A percentile compares a stretch with the other conserved stretches of the same genome.
These are phyloP conservation scores for Beroe forskalii DNA, from an alignment of 37 sponge, comb jelly and placozoan genomes.

Conservation along the genomic window DNA sequence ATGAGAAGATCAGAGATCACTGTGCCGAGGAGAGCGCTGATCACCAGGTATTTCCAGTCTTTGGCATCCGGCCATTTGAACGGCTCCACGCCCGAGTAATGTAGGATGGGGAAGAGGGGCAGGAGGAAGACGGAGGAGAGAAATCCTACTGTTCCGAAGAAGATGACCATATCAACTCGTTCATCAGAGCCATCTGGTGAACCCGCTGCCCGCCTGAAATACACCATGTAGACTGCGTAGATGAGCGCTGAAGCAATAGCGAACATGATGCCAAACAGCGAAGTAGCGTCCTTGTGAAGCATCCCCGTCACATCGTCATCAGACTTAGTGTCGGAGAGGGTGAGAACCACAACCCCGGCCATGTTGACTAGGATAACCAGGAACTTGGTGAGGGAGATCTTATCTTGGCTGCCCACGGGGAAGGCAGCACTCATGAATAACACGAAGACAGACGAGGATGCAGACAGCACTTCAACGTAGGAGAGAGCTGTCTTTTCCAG, in stretches of 20 bases:
- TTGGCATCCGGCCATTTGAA: conserved; percentile 75
- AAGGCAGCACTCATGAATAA: conserved; percentile 78
- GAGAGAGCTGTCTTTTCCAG: conserved; percentile 26
- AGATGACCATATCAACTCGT: conserved; percentile 46
- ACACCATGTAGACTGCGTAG: conserved; percentile 58
- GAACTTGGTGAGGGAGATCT: conserved; percentile 78
- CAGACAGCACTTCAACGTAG: conserved; percentile 49
- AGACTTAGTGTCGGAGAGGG: neutral
- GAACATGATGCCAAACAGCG: conserved; percentile 46
- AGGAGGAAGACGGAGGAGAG: conserved; percentile 71
- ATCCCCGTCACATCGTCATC: neutral
- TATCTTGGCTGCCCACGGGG: conserved; percentile 68
- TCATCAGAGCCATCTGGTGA: conserved; percentile 52
- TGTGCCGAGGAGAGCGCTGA: conserved; percentile 83
- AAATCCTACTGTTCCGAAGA: conserved; percentile 81
- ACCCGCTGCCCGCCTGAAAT: conserved; percentile 49
- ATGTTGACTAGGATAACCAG: conserved; percentile 70
- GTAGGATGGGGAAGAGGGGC: conserved; percentile 76
- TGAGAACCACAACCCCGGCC: neutral
- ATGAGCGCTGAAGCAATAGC: neutral
- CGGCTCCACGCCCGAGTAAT: conserved; percentile 71
- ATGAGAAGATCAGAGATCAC: conserved; percentile 88
- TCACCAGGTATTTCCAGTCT: conserved; percentile 64
- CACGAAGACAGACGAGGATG: conserved; percentile 75
- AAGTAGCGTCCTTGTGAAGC: neutral